Percentiles rank a stretch among this genome's conserved stretches.
These are phyloP conservation scores for Gymnogyps californianus DNA, from an alignment of 2,113 vertebrate species.

Conservation along the genomic window DNA sequence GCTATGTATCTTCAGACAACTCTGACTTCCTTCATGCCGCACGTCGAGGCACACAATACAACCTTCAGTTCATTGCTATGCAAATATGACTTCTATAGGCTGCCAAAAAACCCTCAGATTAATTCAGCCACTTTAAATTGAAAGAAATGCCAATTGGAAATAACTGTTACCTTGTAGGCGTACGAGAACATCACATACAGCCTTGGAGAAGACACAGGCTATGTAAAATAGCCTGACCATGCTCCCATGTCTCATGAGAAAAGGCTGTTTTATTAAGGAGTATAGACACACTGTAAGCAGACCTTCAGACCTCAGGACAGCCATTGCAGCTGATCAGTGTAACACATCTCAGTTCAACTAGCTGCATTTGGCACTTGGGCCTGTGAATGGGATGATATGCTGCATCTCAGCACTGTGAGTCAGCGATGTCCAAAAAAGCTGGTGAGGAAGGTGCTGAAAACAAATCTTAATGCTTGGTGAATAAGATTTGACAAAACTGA, in stretches of 20 bases:
- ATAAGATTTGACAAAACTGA: background rate
- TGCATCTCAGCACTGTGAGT: background rate
- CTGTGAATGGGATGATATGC: background rate
- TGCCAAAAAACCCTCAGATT: rapidly evolving
- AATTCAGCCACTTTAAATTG: background rate
- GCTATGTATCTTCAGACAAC: background rate
- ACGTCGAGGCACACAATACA: background rate
- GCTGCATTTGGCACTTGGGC: rapidly evolving
- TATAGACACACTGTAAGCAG: background rate
- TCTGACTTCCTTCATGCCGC: background rate
- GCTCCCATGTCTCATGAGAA: background rate
- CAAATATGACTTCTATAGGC: background rate
- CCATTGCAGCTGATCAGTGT: background rate
- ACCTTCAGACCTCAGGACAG: background rate
- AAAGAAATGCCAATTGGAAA: background rate
- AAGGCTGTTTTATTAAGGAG: background rate
- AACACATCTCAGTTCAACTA: background rate
- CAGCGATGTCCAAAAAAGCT: background rate
- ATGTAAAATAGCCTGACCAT: background rate
- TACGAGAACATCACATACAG: background rate
- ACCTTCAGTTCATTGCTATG: background rate
- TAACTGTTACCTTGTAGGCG: background rate
- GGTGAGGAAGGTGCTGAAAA: background rate
- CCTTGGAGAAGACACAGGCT: background rate
- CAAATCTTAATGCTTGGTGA: background rate